Percentiles rank a stretch among this genome's conserved stretches.
Evolutionary conservation across 2,797 vertebrate genomes (phyloP).

Genomic region (Parauchenoglanis punctatus): DNA sequence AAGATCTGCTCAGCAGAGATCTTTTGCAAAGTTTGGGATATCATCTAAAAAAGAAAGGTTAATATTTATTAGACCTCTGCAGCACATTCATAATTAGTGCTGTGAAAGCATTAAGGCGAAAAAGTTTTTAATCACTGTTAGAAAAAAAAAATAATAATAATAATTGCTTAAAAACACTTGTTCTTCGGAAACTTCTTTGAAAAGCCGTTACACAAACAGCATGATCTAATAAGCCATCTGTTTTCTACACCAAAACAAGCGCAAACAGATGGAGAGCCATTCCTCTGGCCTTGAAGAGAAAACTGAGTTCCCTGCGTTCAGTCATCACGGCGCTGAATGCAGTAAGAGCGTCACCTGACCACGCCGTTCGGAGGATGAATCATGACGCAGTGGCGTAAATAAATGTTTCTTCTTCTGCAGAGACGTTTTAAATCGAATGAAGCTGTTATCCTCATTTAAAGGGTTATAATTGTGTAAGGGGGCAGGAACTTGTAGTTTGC

Average conservation of each 20-base stretch:
- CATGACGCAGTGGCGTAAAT: background rate
- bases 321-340: background rate
- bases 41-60: background rate
- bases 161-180: background rate
- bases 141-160: background rate
- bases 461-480: background rate
- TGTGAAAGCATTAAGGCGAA: background rate
- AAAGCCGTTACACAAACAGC: background rate
- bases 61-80: background rate
- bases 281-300: conserved; percentile 20
- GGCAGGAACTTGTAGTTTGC: background rate
- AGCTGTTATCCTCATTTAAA: background rate
- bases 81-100: background rate
- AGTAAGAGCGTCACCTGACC: background rate
- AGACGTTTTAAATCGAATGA: background rate
- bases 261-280: conserved; percentile 20
- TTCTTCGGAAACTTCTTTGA: background rate
- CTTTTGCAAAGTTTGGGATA: background rate
- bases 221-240: conserved; percentile 22
- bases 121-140: background rate
- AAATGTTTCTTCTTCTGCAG: background rate
- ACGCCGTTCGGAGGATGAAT: too few species aligned
- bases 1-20: too few species aligned
- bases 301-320: background rate
- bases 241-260: conserved; percentile 22